phyloP scores from a whole-genome alignment of 2,113 vertebrate species.

The Callaeas wilsoni region DNA sequence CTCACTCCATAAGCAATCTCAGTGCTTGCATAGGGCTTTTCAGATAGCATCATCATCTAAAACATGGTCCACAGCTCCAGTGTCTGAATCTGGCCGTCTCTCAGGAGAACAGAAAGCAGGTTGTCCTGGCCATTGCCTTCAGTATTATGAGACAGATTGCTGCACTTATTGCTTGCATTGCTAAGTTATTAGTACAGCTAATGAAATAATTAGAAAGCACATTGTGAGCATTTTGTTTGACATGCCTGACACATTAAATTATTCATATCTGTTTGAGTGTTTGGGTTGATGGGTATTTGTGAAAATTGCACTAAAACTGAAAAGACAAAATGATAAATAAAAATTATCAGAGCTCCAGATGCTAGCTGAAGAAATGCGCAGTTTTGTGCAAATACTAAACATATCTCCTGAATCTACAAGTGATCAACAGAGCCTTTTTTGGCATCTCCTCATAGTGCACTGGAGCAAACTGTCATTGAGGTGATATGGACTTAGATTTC shows the following conservation, averaged over 20 bases:
- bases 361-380: not conserved
- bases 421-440: not conserved
- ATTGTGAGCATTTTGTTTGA: not conserved
- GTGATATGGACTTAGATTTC: not conserved
- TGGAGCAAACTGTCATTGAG: not conserved
- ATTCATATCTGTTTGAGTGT: not conserved
- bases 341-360: not conserved
- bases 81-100: not conserved
- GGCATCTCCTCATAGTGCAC: rapidly evolving
- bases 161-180: not conserved
- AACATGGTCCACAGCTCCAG: not conserved
- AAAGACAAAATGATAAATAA: not conserved
- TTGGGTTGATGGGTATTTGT: rapidly evolving
- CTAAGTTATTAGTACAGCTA: not conserved
- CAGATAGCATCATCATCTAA: not conserved
- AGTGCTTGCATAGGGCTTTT: not conserved
- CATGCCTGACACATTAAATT: rapidly evolving
- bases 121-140: not conserved
- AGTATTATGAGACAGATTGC: not conserved
- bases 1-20: not conserved
- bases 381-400: not conserved
- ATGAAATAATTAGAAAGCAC: not conserved
- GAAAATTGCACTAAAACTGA: not conserved
- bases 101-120: not conserved
- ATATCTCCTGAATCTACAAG: not conserved